Evolutionary conservation across 1,140 invertebrate genomes (phyloP).

Genomic region (Drosophila prosaltans): DNA sequence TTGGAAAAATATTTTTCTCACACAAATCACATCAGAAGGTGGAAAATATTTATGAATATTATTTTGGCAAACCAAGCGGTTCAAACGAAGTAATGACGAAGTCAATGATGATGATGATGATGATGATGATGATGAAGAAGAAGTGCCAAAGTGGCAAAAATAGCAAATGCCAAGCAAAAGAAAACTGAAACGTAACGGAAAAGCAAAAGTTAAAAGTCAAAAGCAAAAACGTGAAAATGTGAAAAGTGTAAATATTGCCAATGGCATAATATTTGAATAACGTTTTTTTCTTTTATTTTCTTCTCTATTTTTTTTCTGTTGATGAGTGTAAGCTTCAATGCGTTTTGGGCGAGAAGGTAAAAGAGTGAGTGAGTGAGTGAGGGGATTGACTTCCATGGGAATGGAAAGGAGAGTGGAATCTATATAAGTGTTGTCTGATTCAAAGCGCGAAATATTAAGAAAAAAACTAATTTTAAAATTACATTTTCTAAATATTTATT

Average conservation of each 20-base stretch:
- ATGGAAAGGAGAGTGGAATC: background rate
- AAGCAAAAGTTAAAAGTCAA: conserved; percentile 57
- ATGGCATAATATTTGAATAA: conserved; percentile 62
- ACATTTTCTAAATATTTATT: background rate
- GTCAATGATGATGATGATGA: conserved; percentile 26
- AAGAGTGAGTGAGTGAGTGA: background rate
- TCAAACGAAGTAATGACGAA: conserved; percentile 31
- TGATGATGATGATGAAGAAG: conserved; percentile 22
- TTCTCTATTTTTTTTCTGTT: conserved; percentile 48
- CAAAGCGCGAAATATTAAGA: background rate
- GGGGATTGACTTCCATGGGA: conserved; percentile 26
- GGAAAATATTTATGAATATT: conserved; percentile 78
- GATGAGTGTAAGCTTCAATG: conserved; percentile 67
- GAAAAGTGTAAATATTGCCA: conserved; percentile 74
- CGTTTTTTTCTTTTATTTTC: conserved; percentile 37
- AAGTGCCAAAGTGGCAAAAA: conserved; percentile 4
- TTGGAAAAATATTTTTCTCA: conserved; percentile 73
- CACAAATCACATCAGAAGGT: conserved; percentile 77
- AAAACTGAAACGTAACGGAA: conserved; percentile 39
- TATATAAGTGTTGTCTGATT: background rate
- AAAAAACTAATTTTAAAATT: background rate
- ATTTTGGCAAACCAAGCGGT: conserved; percentile 54
- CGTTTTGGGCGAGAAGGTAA: conserved; percentile 26
- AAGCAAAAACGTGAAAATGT: conserved; percentile 54
- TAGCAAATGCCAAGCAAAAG: conserved; percentile 15